phyloP scores from a whole-genome alignment of 2,113 vertebrate genomes.

The Sprattus sprattus region DNA sequence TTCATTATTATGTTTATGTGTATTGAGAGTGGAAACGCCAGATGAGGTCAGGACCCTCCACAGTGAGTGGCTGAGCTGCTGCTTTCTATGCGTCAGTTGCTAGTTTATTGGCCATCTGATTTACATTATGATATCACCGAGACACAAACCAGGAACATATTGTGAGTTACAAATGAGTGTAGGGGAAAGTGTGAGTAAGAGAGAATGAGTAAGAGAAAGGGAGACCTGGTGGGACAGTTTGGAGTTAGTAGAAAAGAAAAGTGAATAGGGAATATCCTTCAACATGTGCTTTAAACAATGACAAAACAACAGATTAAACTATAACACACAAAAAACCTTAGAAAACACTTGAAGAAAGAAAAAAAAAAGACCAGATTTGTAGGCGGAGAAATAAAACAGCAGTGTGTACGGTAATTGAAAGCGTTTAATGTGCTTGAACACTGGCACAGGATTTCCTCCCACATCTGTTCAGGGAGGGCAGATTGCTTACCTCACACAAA shows the following conservation, averaged over 20 bases:
- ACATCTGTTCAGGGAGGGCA: not conserved
- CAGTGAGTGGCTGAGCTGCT: not conserved
- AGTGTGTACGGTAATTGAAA: not conserved
- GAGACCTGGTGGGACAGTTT: not conserved
- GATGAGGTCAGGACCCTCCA: not conserved
- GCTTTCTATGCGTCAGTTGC: not conserved
- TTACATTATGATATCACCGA: not conserved
- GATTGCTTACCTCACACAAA: conserved; percentile 6
- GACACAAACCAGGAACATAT: not conserved
- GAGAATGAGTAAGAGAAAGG: conserved; percentile 6
- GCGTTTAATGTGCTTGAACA: not conserved
- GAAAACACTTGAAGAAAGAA: no score
- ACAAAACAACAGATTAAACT: no score
- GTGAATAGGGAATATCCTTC: not conserved
- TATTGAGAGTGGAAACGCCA: not conserved
- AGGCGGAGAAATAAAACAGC: not conserved
- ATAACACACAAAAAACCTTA: not conserved
- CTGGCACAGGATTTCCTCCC: not conserved
- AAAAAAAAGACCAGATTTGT: not conserved
- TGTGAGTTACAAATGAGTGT: not conserved
- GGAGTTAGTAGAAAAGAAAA: not conserved
- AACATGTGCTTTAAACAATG: not conserved
- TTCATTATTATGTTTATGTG: not conserved
- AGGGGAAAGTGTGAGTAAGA: not conserved
- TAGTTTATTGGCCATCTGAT: not conserved